A percentile compares a stretch with the other conserved stretches of the same genome.
phyloP scores from a whole-genome alignment of 2,113 vertebrate genomes.

The Cottus gobio region DNA sequence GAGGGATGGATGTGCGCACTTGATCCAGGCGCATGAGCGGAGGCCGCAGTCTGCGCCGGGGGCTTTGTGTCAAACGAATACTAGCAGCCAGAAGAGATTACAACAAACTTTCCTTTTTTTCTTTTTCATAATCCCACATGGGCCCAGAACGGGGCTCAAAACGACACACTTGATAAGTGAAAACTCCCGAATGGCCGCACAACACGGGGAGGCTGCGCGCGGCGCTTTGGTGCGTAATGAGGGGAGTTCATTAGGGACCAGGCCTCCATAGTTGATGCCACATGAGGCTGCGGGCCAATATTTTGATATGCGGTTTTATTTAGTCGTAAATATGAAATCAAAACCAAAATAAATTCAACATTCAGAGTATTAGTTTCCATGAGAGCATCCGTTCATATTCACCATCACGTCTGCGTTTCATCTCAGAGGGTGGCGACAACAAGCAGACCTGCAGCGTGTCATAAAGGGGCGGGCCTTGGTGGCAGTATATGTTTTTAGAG shows the following conservation, averaged over 20 bases:
- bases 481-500: constrained; percentile 83
- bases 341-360: not conserved
- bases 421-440: constrained; percentile 78
- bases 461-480: constrained; percentile 79
- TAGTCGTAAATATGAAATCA: not conserved
- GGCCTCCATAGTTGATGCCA: not conserved
- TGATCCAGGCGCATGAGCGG: constrained; percentile 73
- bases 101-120: constrained; percentile 60
- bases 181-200: constrained; percentile 5
- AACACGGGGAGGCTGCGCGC: constrained; percentile 7
- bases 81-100: constrained; percentile 75
- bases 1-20: constrained; percentile 76
- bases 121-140: constrained; percentile 64
- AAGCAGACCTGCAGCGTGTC: constrained; percentile 77
- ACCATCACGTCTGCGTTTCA: constrained; percentile 41
- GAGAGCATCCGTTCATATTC: too few relatives aligned
- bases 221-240: constrained; percentile 26
- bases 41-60: constrained; percentile 64
- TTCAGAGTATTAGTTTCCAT: not conserved
- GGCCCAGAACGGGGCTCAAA: constrained; percentile 37
- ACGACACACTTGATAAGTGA: constrained; percentile 43
- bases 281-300: not conserved
- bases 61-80: constrained; percentile 79
- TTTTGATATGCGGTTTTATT: not conserved
- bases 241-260: constrained; percentile 12